These are phyloP conservation scores for Aricia agestis DNA, from an alignment of 1,140 invertebrate genomes.

Conservation along the genomic window DNA sequence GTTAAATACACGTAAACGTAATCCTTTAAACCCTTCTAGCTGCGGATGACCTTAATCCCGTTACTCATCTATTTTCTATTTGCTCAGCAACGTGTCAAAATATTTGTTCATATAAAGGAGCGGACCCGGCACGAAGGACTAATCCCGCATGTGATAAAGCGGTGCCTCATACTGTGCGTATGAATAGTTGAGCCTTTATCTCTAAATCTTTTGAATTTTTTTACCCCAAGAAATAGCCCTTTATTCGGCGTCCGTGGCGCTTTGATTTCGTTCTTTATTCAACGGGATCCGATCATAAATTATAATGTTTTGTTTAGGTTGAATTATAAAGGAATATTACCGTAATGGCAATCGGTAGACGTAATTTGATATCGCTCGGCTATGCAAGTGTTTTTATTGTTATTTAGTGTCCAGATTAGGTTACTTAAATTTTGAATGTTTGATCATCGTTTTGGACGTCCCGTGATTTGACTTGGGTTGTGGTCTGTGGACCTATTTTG, in stretches of 20 bases:
- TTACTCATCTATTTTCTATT: constrained; percentile 51
- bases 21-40: neutral
- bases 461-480: neutral
- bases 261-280: constrained; percentile 72
- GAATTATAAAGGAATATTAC: constrained; percentile 71
- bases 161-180: constrained; percentile 59
- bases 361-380: constrained; percentile 65
- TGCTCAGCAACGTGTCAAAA: constrained; percentile 62
- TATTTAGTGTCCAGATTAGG: constrained; percentile 40
- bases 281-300: constrained; percentile 69
- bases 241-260: constrained; percentile 60
- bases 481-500: neutral
- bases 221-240: constrained; percentile 52
- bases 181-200: constrained; percentile 68
- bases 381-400: constrained; percentile 55
- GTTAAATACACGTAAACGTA: neutral
- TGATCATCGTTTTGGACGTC: neutral
- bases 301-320: constrained; percentile 68
- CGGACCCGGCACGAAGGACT: constrained; percentile 51
- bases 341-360: constrained; percentile 70
- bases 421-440: constrained; percentile 33
- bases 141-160: constrained; percentile 72
- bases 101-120: constrained; percentile 62
- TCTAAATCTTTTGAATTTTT: constrained; percentile 63
- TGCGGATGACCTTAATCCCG: constrained; percentile 47